Conservation (phyloP, 2,113 vertebrate genomes). For the Alaudala cheleensis region DNA sequence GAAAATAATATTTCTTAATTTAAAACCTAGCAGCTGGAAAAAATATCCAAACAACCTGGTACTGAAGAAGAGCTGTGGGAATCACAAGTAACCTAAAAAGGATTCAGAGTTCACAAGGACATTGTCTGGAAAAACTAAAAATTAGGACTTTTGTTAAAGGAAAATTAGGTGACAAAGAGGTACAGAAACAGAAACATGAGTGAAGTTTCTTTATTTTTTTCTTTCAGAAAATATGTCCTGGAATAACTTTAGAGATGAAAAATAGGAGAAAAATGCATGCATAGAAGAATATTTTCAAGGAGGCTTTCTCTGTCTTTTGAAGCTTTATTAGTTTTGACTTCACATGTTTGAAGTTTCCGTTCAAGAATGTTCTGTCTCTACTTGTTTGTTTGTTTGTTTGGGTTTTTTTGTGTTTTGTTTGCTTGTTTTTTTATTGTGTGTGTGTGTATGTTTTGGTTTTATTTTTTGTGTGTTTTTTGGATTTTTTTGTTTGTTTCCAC, state of each 20-base stretch:
- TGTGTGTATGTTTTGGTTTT: too few relatives aligned
- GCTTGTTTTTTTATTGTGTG: too few relatives aligned
- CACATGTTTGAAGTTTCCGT: constrained; percentile 20
- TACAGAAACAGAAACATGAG: neutral
- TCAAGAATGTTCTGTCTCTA: neutral
- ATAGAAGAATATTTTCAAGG: neutral
- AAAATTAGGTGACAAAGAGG: neutral
- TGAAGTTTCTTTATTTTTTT: neutral
- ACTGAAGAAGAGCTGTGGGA: neutral
- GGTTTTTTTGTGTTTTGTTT: too few relatives aligned
- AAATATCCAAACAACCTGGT: neutral
- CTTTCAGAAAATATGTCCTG: neutral
- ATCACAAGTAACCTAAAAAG: neutral
- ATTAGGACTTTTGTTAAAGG: neutral
- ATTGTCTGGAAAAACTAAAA: neutral
- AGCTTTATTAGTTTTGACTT: constrained; percentile 22
- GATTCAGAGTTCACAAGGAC: neutral
- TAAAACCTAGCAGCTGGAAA: neutral
- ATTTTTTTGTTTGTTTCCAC: neutral
- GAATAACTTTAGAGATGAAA: neutral
- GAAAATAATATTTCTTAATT: neutral
- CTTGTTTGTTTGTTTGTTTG: too few relatives aligned
- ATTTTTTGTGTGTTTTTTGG: neutral
- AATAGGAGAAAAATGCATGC: neutral
- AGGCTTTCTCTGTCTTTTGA: neutral